Base-by-base conservation (phyloP, 2,113 vertebrate species). In the Ophiodon elongatus region DNA sequence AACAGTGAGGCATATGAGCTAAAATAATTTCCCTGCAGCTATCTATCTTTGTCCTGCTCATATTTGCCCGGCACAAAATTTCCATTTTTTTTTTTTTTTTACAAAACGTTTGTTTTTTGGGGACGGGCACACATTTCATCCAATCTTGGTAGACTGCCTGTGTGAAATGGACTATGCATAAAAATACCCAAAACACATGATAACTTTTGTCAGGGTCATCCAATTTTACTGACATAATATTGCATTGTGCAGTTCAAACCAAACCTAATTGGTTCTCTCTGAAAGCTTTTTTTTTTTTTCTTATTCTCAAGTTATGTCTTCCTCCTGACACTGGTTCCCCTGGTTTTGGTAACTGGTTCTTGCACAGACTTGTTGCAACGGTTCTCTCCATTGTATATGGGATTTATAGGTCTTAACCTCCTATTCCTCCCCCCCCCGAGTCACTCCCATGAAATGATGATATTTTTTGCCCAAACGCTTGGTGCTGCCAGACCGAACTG, bases 311-410 rank as follows among this genome's bases (percentile, higher is more conserved):
- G 15, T 37, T 19, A 25, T 31, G 15, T 47, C 59, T 29, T 59
- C 29, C 21, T 17, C 3, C 25, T 73, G 19, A 70, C 65, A 31
- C 23, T 50, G 63, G 31, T 78, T 80, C 82, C 82, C 63, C 70
- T 81, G 59, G 50, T 86, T 85, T 77, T 52, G 1, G 8, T 73
- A 43, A 74, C 56, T 47, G 43, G 17, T 60, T 84, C 73, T 76
- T 82, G 82, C 74, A 25, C 74, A 27, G 50, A 82, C 72, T 59
- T 76, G 80, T 79, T 87, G 63, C 70, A 63, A 83, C 68, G 73
- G 9, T 45, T 74, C 76, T 67, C n/a, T 65, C 3, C 6, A 4
- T 33, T 86, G 37, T 68, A 29, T 60, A 13, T 29, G 31, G 1
- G 50, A 66, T 68, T 65, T 54, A 33, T 39, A 41, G 45, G n/a